Percentiles rank a stretch among this genome's conserved stretches.
These are phyloP conservation scores for Mesoligia furuncula DNA, from an alignment of 2,888 invertebrate species.

Conservation along the genomic window DNA sequence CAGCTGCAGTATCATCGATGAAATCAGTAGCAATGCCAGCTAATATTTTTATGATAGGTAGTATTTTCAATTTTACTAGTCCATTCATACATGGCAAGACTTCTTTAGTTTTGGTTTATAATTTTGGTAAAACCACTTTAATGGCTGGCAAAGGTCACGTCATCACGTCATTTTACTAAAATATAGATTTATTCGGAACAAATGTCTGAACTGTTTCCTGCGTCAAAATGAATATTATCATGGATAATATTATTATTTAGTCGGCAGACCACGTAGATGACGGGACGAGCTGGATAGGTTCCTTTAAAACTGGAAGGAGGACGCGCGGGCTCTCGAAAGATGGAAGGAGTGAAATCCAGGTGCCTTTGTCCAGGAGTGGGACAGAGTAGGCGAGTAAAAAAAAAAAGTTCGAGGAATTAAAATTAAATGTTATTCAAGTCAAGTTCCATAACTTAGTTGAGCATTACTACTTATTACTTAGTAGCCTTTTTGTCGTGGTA, in stretches of 20 bases:
- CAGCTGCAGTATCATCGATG: no score
- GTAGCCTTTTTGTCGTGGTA: not conserved
- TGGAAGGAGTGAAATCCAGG: no score
- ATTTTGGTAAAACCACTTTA: slow-evolving; percentile 16
- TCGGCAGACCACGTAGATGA: no score
- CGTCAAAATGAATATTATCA: slow-evolving; percentile 11
- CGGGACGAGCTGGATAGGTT: no score
- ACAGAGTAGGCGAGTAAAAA: no score
- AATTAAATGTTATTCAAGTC: not conserved
- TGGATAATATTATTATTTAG: not conserved
- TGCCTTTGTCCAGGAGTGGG: no score
- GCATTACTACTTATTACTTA: not conserved
- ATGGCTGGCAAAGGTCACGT: slow-evolving; percentile 4
- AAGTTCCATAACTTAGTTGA: no score
- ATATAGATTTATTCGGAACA: slow-evolving; percentile 23
- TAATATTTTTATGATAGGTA: not conserved
- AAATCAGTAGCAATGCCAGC: not conserved
- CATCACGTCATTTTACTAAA: slow-evolving; percentile 28
- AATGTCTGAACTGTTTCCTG: slow-evolving; percentile 53
- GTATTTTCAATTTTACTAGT: not conserved
- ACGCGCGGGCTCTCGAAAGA: no score
- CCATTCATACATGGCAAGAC: slow-evolving; percentile 33
- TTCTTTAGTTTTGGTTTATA: slow-evolving; percentile 29
- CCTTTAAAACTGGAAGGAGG: no score
- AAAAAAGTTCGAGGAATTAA: not conserved